Evolutionary conservation across 2,888 invertebrate genomes (phyloP).

Genomic region (Linyphia triangularis): DNA sequence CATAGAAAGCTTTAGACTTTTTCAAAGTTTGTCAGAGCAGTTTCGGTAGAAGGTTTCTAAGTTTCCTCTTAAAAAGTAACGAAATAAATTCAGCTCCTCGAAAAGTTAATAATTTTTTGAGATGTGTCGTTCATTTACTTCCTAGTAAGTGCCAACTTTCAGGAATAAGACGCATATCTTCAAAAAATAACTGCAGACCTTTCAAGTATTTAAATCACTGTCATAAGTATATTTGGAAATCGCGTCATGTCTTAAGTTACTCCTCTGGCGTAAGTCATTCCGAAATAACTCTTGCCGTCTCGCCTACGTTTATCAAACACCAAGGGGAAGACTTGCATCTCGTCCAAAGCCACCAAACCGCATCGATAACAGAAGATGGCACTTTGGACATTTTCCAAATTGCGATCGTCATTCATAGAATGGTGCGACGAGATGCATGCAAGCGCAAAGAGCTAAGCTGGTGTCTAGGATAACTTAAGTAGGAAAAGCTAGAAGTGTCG

Average conservation of each 20-base stretch:
- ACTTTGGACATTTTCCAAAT: background rate
- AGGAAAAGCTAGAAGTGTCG: background rate
- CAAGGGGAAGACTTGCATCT: background rate
- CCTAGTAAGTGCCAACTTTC: background rate
- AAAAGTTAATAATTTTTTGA: too few species aligned
- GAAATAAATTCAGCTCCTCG: too few species aligned
- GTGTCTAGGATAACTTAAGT: background rate
- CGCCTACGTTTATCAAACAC: background rate
- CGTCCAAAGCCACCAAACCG: background rate
- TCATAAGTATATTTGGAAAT: background rate
- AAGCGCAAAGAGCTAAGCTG: background rate
- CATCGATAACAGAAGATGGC: background rate
- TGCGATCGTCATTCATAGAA: background rate
- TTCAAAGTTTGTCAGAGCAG: too few species aligned
- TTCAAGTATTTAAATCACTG: background rate
- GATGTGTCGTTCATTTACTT: background rate
- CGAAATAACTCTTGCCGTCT: background rate
- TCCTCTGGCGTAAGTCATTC: background rate
- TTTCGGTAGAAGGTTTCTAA: too few species aligned
- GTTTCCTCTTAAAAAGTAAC: too few species aligned
- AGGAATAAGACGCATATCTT: background rate
- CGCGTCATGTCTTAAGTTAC: background rate
- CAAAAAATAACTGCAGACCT: background rate
- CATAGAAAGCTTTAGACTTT: too few species aligned
- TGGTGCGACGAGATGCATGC: background rate